Evolutionary conservation across 92 coral and sea anemone species (phyloP), one percentile per base, ranked within the genome.

Genomic region (Bergia sp.): DNA sequence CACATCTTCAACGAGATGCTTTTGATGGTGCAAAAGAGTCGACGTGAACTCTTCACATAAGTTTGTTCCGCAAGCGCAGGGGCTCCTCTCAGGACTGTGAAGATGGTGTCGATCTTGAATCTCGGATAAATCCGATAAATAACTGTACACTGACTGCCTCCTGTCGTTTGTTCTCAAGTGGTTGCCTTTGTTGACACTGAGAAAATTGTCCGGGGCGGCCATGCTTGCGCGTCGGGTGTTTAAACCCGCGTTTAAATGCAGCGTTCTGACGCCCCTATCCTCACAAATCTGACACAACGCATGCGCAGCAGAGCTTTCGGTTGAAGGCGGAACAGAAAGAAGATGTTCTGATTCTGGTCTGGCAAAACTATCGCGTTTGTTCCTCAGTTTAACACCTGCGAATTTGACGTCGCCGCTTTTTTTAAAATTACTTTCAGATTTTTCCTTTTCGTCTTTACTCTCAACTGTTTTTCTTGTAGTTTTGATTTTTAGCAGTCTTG

Each of bases 1-100:
- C 37, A 96, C 96, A 12, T 95, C 92, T 61, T 84, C 77, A 73
- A 96, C 98, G 55, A 96, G 86, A 74, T 96, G 98, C 7, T 96
- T 98, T 73, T 96, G 99, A 7, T 93, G 98, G 47, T 94, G 89
- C 23, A 91, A 75, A 13, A 86, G 39, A 4, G 55, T 37, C 38
- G 64, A 50, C 12, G 78, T 69, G 3, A 83, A 67, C 37, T 69
- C 78, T 44, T 67, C 61, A 23, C 87, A 83, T 10, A 49, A 44
- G 77, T 11, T 37, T 71, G 87, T 43, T 13, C 65, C 78, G 23
- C 87, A 83, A 2, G 13, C 41, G 42, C 87, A 83, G 1, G n/a
- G 65, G 12, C 12, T 43, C 16, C 21, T 71, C 66, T 83, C 87
- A 9, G 78, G 87, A 44, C 50, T 5, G 15, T 10, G n/a, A 44